A percentile compares a stretch with the other conserved stretches of the same genome.
Evolutionary conservation across 2,113 vertebrate species (phyloP).

Genomic region (Poeciliopsis retropinna): DNA sequence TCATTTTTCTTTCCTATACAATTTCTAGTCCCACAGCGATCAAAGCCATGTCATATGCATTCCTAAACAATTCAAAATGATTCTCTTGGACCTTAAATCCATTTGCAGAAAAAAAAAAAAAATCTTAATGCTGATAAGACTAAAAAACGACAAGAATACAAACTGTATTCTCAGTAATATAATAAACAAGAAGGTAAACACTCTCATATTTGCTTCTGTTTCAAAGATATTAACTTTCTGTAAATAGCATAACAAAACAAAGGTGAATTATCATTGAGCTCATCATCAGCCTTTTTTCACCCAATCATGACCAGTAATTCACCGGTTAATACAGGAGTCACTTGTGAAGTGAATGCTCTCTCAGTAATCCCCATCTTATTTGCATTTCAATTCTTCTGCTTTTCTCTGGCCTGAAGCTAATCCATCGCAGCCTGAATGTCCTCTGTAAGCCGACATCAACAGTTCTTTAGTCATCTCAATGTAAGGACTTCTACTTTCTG

Average conservation of each 20-base stretch:
- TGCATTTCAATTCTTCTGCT: slow-evolving; percentile 81
- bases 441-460: slow-evolving; percentile 60
- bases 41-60: background rate
- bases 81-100: background rate
- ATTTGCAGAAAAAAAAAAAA: background rate
- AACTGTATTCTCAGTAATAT: slow-evolving; percentile 21
- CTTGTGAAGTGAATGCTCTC: slow-evolving; percentile 74
- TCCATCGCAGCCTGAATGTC: slow-evolving; percentile 70
- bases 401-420: slow-evolving; percentile 72
- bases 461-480: slow-evolving; percentile 63
- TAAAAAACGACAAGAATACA: slow-evolving; percentile 35
- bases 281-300: slow-evolving; percentile 25
- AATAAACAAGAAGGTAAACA: background rate
- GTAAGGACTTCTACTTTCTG: slow-evolving; percentile 50
- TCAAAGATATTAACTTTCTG: slow-evolving; percentile 39
- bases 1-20: too few species aligned
- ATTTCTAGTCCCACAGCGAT: background rate
- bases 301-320: slow-evolving; percentile 62
- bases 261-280: slow-evolving; percentile 53
- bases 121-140: background rate
- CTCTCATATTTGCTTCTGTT: slow-evolving; percentile 19
- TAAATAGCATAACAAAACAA: slow-evolving; percentile 41
- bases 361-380: slow-evolving; percentile 81
- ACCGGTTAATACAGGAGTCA: slow-evolving; percentile 66
- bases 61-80: background rate